phyloP scores from a whole-genome alignment of 1,140 invertebrate species.

The Limonius californicus region DNA sequence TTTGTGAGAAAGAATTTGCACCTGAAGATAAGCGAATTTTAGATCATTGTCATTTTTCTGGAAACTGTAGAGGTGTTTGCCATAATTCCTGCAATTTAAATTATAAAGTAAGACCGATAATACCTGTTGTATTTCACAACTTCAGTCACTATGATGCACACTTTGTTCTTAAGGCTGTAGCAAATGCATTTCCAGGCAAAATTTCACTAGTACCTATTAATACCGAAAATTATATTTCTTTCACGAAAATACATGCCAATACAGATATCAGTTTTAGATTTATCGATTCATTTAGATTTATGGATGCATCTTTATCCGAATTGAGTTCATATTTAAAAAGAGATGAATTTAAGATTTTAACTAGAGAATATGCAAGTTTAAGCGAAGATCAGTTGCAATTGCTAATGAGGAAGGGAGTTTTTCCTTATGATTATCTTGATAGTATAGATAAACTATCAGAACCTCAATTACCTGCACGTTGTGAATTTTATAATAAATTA shows the following conservation, averaged over 20 bases:
- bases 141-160: slow-evolving; percentile 26
- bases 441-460: slow-evolving; percentile 34
- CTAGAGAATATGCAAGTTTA: slow-evolving; percentile 12
- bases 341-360: slow-evolving; percentile 3
- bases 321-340: slow-evolving; percentile 27
- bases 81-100: slow-evolving; percentile 26
- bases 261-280: slow-evolving; percentile 30
- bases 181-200: slow-evolving; percentile 17
- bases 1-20: slow-evolving; percentile 18
- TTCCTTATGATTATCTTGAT: slow-evolving; percentile 34
- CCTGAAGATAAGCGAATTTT: slow-evolving; percentile 9
- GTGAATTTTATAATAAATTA: slow-evolving; percentile 17
- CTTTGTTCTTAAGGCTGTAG: slow-evolving; percentile 30
- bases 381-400: slow-evolving; percentile 27
- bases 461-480: slow-evolving; percentile 27
- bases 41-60: slow-evolving; percentile 27
- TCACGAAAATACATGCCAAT: slow-evolving; percentile 26
- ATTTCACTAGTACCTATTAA: slow-evolving; percentile 27
- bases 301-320: slow-evolving; percentile 27
- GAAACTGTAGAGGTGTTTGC: slow-evolving; percentile 18
- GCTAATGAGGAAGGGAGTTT: slow-evolving; percentile 33
- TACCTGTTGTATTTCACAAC: slow-evolving; percentile 31
- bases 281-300: slow-evolving; percentile 35
- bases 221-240: slow-evolving; percentile 36
- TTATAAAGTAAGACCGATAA: background rate